Base-by-base conservation (phyloP, 2,113 vertebrate species). In the Ptychochromis oligacanthus region DNA sequence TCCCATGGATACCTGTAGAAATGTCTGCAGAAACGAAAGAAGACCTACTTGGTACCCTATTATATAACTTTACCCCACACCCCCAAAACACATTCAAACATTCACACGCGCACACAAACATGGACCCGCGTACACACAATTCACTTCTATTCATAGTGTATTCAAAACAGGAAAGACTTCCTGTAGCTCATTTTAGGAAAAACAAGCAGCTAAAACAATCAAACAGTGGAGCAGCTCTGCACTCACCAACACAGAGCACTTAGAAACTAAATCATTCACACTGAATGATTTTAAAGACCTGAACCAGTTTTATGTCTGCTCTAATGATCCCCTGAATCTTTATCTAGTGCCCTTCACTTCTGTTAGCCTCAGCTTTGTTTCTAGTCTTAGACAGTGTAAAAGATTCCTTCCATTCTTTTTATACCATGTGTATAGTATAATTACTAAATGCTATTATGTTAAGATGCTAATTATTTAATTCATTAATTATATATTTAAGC, bases 101-200 rank as follows among this genome's bases (percentile, higher is more conserved):
- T 40, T 24, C 49, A 72, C n/a, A 40, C 55, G 54, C 46, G 38
- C 46, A 78, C 43, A 67, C 49, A 18, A 3, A 62, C 60, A 59
- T 54, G 36, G 52, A 43, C 61, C 52, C 40, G 62, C 54, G 85
- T 14, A 76, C 56, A 86, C 88, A 88, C 62, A 61, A 55, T 83
- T 80, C 75, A 78, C 64, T 88, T 88, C 91, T 95, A 95, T 93
- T 94, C 88, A 93, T 93, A 94, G 93, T 87, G 83, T 76, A 40
- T 94, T 92, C 87, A 95, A 93, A 96, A 95, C 95, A 96, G 95
- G 95, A 96, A 95, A 84, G 83, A 91, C 93, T 94, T 95, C 94
- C 92, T 95, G 93, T 89, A 56, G 83, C 90, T 95, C 92, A 90
- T 93, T 95, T 94, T 89, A 94, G 92, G 90, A 94, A 95, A 93